A percentile compares a stretch with the other conserved stretches of the same genome.
These are phyloP conservation scores for Xylocopa sonorina DNA, from an alignment of 1,140 invertebrate species.

Conservation along the genomic window DNA sequence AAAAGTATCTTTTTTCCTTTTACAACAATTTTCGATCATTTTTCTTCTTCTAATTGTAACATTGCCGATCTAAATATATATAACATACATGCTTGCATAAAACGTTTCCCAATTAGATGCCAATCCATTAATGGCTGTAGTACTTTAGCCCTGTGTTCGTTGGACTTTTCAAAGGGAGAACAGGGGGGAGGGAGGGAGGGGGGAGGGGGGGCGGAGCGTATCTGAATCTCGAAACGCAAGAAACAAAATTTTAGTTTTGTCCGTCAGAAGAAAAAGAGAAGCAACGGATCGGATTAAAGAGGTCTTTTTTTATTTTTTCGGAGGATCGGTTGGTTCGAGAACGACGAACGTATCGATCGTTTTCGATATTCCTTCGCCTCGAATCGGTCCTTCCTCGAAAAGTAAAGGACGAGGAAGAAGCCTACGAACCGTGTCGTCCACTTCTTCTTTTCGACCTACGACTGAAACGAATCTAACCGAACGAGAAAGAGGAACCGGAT, in stretches of 20 bases:
- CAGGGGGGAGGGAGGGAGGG: no score
- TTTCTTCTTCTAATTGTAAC: background rate
- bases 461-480: background rate
- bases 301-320: no score
- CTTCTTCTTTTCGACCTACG: background rate
- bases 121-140: no score
- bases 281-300: background rate
- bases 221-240: no score
- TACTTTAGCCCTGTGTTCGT: no score
- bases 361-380: background rate
- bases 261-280: no score
- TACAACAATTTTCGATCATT: background rate
- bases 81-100: background rate
- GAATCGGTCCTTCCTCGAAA: background rate
- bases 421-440: no score
- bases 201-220: no score
- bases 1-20: background rate
- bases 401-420: background rate
- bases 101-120: no score
- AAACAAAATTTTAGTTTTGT: no score
- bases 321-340: background rate
- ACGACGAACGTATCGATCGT: background rate
- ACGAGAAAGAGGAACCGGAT: constrained; percentile 27
- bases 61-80: background rate
- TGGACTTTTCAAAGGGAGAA: no score